Percentiles rank a stretch among this genome's conserved stretches.
Conservation (phyloP, 2,113 vertebrate species). For the Riparia riparia region DNA sequence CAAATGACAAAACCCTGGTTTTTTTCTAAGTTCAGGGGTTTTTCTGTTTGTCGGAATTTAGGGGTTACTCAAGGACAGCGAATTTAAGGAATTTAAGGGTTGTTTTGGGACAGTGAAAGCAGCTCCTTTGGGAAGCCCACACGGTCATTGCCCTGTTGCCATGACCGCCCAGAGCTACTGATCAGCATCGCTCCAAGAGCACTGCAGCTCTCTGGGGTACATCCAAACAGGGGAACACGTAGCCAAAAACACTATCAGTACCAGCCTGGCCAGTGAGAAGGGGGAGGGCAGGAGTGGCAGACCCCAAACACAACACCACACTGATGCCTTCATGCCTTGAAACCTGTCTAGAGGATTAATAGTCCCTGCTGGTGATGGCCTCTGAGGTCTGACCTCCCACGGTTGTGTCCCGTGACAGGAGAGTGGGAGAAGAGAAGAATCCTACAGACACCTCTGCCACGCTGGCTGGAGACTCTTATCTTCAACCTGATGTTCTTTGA, state of each 20-base stretch:
- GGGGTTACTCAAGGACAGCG: not conserved
- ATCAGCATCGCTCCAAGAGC: accelerated
- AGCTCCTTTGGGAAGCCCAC: not conserved
- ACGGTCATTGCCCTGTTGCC: accelerated
- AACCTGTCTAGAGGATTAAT: not conserved
- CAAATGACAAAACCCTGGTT: not conserved
- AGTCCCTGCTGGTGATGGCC: not conserved
- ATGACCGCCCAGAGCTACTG: not conserved
- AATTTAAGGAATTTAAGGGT: not conserved
- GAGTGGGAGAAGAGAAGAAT: not conserved
- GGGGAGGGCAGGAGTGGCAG: not conserved
- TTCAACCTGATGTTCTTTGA: not conserved
- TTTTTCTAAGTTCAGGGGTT: not conserved
- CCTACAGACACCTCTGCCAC: not conserved
- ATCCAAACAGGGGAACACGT: accelerated
- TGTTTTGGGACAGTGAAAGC: not conserved
- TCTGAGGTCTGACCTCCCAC: not conserved
- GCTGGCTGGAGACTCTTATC: not conserved
- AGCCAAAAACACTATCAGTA: too few relatives aligned
- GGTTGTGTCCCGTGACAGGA: not conserved
- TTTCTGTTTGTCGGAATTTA: not conserved
- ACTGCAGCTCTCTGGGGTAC: not conserved
- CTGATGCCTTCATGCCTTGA: not conserved
- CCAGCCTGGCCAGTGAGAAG: not conserved
- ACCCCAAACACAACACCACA: not conserved